Base-by-base conservation (phyloP, 2,113 vertebrate genomes). In the Dryoscopus gambensis region DNA sequence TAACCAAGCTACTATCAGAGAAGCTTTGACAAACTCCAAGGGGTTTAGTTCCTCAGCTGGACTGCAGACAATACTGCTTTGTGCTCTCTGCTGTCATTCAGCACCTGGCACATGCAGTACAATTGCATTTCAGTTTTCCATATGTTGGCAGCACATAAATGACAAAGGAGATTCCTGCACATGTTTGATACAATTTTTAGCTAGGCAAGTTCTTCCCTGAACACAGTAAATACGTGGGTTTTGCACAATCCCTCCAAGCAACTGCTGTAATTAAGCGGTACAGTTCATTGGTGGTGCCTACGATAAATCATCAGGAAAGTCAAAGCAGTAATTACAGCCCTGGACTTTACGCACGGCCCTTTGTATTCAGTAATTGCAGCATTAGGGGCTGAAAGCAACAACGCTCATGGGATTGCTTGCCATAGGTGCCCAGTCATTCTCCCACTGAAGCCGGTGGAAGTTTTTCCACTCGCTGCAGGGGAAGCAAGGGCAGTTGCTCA, bases 331-430 rank as follows among this genome's bases (percentile, higher is more conserved):
- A 81, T 76, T 74, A 35, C 1, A 3, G 6, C 15, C 52, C 52
- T 20, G n/a, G 47, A 52, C 56, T 84, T 84, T 55, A 81, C 2
- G 3, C 33, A 77, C 1, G 6, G 8, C 9, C 65, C 71, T 90
- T 86, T 87, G 80, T 90, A 52, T 84, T 74, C 68, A 23, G 42
- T 68, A 87, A 88, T 13, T 77, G 55, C 55, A 91, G 46, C 77
- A 88, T 55, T 65, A 42, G 50, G 30, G 55, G 33, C 62, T 57
- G 85, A 82, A 65, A 85, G 49, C 17, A 90, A 62, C 31, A 49
- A 47, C 0, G 0, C n/a, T 60, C 11, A 7, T 18, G 21, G 50
- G 59, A 67, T 18, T 46, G 21, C 46, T 46, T 30, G 30, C n/a
- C 30, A 65, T 11, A 30, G 20, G 40, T 57, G 47, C 19, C 59